phyloP scores from a whole-genome alignment of 2,797 vertebrate genomes.

The Peromyscus nudipes region DNA sequence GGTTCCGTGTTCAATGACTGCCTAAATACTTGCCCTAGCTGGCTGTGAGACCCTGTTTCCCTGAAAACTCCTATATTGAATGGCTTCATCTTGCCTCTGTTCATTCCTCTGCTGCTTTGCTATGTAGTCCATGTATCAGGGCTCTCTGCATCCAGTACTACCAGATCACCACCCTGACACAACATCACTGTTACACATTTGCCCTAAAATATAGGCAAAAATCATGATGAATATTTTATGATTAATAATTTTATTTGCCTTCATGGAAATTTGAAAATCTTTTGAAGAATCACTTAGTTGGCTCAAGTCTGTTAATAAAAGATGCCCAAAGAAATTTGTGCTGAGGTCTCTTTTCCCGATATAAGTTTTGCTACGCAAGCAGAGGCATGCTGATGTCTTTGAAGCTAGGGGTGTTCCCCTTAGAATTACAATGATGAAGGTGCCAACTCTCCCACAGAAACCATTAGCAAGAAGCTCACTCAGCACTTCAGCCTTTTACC shows the following conservation, averaged over 20 bases:
- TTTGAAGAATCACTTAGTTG: conserved; percentile 16
- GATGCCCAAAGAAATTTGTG: not conserved
- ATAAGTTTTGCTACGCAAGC: not conserved
- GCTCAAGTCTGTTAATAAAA: conserved; percentile 55
- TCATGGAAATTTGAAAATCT: conserved; percentile 44
- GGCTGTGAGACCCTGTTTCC: not conserved
- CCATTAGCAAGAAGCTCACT: conserved; percentile 26
- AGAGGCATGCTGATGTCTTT: conserved; percentile 1
- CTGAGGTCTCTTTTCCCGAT: conserved; percentile 15
- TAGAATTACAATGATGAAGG: conserved; percentile 2
- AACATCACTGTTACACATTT: not conserved
- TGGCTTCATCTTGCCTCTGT: not conserved
- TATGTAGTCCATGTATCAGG: not conserved
- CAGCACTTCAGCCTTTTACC: conserved; percentile 19
- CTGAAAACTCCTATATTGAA: not conserved
- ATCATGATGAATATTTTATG: conserved; percentile 42
- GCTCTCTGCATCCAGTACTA: not conserved
- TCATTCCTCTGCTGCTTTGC: not conserved
- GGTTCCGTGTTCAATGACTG: not conserved
- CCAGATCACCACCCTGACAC: not conserved
- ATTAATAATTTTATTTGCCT: conserved; percentile 56
- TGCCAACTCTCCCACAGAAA: conserved; percentile 25
- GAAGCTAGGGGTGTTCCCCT: not conserved
- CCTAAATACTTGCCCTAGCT: not conserved
- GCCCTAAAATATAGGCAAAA: conserved; percentile 35